Conservation (phyloP, 2,113 vertebrate genomes). For the Semnornis frantzii region DNA sequence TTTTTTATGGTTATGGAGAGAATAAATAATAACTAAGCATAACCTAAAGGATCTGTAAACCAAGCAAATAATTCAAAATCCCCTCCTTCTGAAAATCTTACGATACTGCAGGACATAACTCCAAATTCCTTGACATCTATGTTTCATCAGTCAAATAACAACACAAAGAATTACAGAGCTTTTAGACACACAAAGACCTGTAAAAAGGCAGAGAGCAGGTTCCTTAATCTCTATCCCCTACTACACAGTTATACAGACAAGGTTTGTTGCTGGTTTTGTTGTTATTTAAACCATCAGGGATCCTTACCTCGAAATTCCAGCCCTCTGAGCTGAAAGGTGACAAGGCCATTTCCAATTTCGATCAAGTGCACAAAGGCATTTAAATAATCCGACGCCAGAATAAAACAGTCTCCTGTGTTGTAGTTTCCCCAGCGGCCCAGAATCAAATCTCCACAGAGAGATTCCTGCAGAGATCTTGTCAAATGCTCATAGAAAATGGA, state of each 20-base stretch:
- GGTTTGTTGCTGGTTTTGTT: background rate
- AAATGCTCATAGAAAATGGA: conserved; percentile 98
- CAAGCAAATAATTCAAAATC: background rate
- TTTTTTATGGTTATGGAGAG: background rate
- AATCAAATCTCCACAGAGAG: conserved; percentile 92
- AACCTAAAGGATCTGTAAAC: background rate
- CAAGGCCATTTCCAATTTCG: conserved; percentile 94
- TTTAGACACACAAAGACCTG: background rate
- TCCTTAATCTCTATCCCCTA: background rate
- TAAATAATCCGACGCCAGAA: conserved; percentile 96
- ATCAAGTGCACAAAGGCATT: conserved; percentile 97
- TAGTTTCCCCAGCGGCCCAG: conserved; percentile 98
- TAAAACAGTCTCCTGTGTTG: conserved; percentile 95
- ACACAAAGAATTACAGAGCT: background rate
- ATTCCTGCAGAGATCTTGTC: conserved; percentile 94
- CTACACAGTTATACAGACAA: background rate
- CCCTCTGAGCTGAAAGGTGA: conserved; percentile 96
- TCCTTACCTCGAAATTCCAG: conserved; percentile 96
- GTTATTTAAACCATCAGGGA: background rate
- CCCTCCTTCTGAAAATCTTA: background rate
- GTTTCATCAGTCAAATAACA: background rate
- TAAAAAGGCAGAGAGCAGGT: background rate
- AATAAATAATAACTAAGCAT: background rate
- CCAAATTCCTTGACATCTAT: background rate
- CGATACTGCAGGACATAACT: background rate